phyloP scores from a whole-genome alignment of 1,140 invertebrate genomes.

The Dendroctonus valens region DNA sequence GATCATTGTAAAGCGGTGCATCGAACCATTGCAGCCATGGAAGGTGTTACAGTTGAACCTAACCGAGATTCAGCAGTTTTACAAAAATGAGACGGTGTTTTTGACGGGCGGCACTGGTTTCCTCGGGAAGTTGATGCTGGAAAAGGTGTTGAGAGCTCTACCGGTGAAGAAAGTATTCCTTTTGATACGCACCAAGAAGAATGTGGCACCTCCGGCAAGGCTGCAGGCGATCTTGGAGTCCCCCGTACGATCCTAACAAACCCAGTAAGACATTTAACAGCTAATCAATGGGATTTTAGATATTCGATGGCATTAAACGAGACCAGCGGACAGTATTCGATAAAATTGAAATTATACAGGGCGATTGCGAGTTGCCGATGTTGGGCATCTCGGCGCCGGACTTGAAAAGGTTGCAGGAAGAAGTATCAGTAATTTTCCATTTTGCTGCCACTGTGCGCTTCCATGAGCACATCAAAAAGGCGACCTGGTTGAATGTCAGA shows the following conservation, averaged over 20 bases:
- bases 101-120: slow-evolving; percentile 64
- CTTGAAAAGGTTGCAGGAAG: slow-evolving; percentile 57
- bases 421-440: slow-evolving; percentile 59
- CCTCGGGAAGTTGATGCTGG: slow-evolving; percentile 64
- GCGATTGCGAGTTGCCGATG: slow-evolving; percentile 61
- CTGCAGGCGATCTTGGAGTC: slow-evolving; percentile 63
- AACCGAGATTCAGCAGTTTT: slow-evolving; percentile 39
- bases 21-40: background rate
- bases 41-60: slow-evolving; percentile 12
- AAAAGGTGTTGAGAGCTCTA: slow-evolving; percentile 40
- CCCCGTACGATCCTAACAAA: slow-evolving; percentile 51
- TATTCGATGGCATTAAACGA: slow-evolving; percentile 27
- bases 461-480: slow-evolving; percentile 65
- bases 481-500: slow-evolving; percentile 66
- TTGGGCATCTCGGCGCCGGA: slow-evolving; percentile 61
- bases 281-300: slow-evolving; percentile 5
- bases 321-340: slow-evolving; percentile 21
- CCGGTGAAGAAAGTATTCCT: slow-evolving; percentile 68
- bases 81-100: slow-evolving; percentile 51
- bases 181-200: slow-evolving; percentile 73
- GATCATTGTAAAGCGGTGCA: too few relatives aligned
- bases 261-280: too few relatives aligned
- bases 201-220: slow-evolving; percentile 61
- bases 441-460: slow-evolving; percentile 68
- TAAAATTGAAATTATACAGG: slow-evolving; percentile 62